These are phyloP conservation scores for Drosophila suzukii DNA, from an alignment of 1,140 invertebrate species.

Conservation along the genomic window DNA sequence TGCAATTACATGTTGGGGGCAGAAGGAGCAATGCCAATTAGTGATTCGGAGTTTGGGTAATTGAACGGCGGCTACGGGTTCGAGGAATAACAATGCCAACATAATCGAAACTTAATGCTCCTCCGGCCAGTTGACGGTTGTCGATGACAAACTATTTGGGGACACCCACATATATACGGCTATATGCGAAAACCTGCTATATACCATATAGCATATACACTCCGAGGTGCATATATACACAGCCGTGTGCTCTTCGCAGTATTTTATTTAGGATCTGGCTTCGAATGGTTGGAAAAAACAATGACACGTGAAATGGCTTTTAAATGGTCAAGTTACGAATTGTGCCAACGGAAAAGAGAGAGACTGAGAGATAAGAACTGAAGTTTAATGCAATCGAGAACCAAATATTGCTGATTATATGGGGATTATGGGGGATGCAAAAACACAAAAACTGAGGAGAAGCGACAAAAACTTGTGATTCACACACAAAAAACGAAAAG, in stretches of 20 bases:
- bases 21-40: conserved; percentile 43
- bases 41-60: conserved; percentile 25
- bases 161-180: conserved; percentile 45
- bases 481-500: conserved; percentile 40
- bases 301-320: conserved; percentile 84
- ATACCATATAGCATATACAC: neutral
- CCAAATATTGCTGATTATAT: conserved; percentile 47
- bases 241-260: conserved; percentile 76
- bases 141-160: conserved; percentile 35
- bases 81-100: conserved; percentile 20
- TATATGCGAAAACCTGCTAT: conserved; percentile 38
- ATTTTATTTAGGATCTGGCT: conserved; percentile 82
- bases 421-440: conserved; percentile 21
- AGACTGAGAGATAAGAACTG: conserved; percentile 8
- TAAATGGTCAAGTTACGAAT: conserved; percentile 78
- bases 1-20: conserved; percentile 59
- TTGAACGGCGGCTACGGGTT: conserved; percentile 9
- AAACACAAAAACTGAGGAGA: conserved; percentile 14
- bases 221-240: conserved; percentile 33
- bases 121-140: conserved; percentile 14
- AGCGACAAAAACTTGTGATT: conserved; percentile 35
- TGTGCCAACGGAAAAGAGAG: conserved; percentile 60
- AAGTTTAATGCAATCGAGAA: conserved; percentile 54
- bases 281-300: conserved; percentile 79
- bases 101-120: conserved; percentile 39